Evolutionary conservation across 2,797 vertebrate genomes (phyloP).

Genomic region (Catamblyrhynchus diadema): DNA sequence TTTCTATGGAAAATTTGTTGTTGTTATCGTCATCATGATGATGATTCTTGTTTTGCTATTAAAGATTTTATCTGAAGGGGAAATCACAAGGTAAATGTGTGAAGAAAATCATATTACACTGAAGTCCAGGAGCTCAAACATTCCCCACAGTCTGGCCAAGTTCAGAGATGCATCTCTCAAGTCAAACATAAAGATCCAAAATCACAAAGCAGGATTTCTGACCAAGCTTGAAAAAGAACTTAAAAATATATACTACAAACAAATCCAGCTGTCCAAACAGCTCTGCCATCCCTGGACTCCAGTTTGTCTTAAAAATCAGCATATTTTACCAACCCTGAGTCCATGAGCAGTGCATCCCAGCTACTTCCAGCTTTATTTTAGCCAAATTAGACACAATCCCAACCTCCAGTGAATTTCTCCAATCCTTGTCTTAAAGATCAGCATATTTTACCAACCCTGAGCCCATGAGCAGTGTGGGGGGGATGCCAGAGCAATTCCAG

Average conservation of each 20-base stretch:
- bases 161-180: background rate
- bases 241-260: background rate
- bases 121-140: background rate
- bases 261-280: slow-evolving; percentile 27
- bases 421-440: background rate
- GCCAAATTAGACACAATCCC: background rate
- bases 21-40: background rate
- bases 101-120: background rate
- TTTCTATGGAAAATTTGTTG: background rate
- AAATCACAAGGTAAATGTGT: background rate
- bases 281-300: background rate
- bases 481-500: too few species aligned
- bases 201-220: background rate
- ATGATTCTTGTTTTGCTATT: background rate
- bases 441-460: too few species aligned
- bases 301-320: background rate
- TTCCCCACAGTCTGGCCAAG: background rate
- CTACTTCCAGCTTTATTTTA: background rate
- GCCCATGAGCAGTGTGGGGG: background rate
- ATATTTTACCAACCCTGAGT: background rate
- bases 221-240: background rate
- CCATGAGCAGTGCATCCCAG: background rate
- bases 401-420: background rate
- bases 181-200: background rate
- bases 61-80: background rate